phyloP scores from a whole-genome alignment of 2,797 vertebrate species.

The Prunella strophiata region DNA sequence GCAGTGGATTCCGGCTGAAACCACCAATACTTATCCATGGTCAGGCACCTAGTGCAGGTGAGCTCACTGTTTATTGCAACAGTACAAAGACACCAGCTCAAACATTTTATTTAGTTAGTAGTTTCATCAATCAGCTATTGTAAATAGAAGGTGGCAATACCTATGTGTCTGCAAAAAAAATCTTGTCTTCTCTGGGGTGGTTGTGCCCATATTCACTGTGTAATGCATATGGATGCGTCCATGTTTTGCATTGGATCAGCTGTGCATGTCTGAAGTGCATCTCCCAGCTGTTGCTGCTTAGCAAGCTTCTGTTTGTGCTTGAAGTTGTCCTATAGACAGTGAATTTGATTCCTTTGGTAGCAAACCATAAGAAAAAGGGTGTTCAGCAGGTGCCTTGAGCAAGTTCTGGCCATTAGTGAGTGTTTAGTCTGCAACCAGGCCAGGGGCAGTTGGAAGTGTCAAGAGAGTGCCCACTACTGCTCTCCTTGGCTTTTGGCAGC shows the following conservation, averaged over 20 bases:
- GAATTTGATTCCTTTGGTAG: not conserved
- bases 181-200: not conserved
- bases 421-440: not conserved
- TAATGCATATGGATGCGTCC: accelerated
- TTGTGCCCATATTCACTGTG: not conserved
- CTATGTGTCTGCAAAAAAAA: not conserved
- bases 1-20: conserved; percentile 94
- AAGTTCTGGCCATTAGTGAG: not conserved
- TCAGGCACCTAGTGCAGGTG: conserved; percentile 96
- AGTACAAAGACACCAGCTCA: not conserved
- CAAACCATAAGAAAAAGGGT: not conserved
- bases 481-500: accelerated
- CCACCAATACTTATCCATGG: conserved; percentile 97
- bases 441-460: not conserved
- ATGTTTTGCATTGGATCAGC: not conserved
- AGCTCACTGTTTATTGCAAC: not conserved
- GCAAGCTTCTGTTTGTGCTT: not conserved
- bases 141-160: not conserved
- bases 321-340: not conserved
- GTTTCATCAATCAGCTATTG: not conserved
- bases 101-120: not conserved
- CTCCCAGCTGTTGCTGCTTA: not conserved
- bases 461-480: not conserved
- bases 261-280: not conserved
- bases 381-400: not conserved